Percentiles rank a stretch among this genome's conserved stretches.
Evolutionary conservation across 2,113 vertebrate species (phyloP).

Genomic region (Sporophila hypoxantha): DNA sequence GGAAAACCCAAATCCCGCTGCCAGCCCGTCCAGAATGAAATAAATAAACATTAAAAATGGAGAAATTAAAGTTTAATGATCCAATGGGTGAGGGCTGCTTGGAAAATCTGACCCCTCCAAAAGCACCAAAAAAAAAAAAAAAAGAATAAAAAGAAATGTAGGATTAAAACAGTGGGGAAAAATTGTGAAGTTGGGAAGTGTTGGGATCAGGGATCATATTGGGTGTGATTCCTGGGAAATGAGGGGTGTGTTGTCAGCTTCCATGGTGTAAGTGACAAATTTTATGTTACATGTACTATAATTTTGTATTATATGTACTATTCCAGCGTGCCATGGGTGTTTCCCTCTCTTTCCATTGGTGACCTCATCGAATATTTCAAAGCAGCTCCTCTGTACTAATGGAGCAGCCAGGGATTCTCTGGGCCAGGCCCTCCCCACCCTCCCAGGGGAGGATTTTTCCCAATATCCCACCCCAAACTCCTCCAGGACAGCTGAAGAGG

Average conservation of each 20-base stretch:
- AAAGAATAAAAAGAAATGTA: neutral
- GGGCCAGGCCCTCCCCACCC: too few relatives aligned
- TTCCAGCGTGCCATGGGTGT: too few relatives aligned
- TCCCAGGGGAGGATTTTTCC: too few relatives aligned
- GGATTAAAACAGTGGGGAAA: neutral
- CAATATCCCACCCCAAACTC: too few relatives aligned
- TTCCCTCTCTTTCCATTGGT: too few relatives aligned
- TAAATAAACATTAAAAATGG: neutral
- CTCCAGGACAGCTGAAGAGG: too few relatives aligned
- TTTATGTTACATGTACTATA: neutral
- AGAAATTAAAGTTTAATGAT: neutral
- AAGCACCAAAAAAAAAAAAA: too few relatives aligned
- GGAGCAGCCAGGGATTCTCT: too few relatives aligned
- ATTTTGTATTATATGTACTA: too few relatives aligned
- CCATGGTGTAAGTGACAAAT: fast-evolving
- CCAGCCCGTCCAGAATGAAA: neutral
- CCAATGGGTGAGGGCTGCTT: neutral
- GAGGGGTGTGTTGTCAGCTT: neutral
- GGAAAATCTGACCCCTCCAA: neutral
- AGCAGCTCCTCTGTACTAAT: too few relatives aligned
- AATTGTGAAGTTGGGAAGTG: neutral
- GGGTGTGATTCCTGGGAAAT: neutral
- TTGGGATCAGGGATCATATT: neutral
- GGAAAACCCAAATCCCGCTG: neutral
- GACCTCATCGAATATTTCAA: too few relatives aligned